phyloP scores from a whole-genome alignment of 2,113 vertebrate genomes.

The Oncorhynchus clarkii region DNA sequence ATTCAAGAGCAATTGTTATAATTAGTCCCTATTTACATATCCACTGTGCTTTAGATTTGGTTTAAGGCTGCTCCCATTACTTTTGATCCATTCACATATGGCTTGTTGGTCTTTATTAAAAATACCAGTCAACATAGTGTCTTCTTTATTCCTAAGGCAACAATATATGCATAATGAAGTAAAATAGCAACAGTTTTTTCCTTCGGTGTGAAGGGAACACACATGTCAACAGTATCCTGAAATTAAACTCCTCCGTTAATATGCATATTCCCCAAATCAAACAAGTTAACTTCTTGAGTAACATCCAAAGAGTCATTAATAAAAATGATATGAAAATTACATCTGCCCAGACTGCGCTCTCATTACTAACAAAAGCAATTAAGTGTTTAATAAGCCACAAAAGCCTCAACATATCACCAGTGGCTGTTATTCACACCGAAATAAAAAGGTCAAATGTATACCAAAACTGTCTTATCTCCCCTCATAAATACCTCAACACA shows the following conservation, averaged over 20 bases:
- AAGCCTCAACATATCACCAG: neutral
- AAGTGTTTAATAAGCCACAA: too few species aligned
- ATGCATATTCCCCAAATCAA: too few species aligned
- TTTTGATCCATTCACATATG: conserved; percentile 63
- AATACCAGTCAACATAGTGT: conserved; percentile 47
- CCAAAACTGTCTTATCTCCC: neutral
- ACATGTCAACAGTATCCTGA: conserved; percentile 38
- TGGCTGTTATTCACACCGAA: neutral
- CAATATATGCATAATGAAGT: conserved; percentile 61
- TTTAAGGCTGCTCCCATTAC: conserved; percentile 56
- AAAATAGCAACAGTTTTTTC: conserved; percentile 48
- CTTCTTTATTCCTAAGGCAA: conserved; percentile 75
- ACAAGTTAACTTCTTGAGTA: too few species aligned
- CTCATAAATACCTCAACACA: conserved; percentile 2
- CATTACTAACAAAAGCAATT: neutral
- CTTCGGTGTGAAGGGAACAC: neutral
- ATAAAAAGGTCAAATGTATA: neutral
- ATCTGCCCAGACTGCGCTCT: neutral
- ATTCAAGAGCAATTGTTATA: conserved; percentile 56
- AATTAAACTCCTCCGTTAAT: conserved; percentile 62
- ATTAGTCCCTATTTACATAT: conserved; percentile 54
- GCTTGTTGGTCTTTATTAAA: conserved; percentile 66
- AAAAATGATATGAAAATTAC: conserved; percentile 16
- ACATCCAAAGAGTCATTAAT: conserved; percentile 54
- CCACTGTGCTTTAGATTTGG: conserved; percentile 61